Evolutionary conservation across 2,888 invertebrate species (phyloP), one percentile per base, ranked within the genome.

Genomic region (Thalpophila matura): DNA sequence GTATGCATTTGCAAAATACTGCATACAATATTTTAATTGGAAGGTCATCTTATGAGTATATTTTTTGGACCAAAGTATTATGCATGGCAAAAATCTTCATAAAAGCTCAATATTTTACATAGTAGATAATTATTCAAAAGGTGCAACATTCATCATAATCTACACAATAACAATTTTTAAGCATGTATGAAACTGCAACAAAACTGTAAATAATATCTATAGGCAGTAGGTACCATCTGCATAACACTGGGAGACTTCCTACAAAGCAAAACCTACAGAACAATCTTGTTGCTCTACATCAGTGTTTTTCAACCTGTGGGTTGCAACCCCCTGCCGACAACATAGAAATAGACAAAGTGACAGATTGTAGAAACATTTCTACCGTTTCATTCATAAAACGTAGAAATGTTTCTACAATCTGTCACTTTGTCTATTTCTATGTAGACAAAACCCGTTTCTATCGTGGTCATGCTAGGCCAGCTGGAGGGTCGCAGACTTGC

Each of bases 131-230:
- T 33, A n/a, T n/a, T 42, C 5, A 24, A 58, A 31, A 37, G 22
- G 31, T 70, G 43, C 31, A 64, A 57, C 33, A 24, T 47, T 38
- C 16, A 59, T 33, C 12, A 29, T 18, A 26, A 26, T 35, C 47
- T 47, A 58, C 26, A 60, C 24, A 57, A 43, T n/a, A 58, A 38
- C 56, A 56, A 38, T 10, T 33, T 58, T 59, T 14, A 66, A 70
- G 53, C 61, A 49, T 61, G 67, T 77, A 79, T 87, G 91, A 92
- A 93, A 93, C 89, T 83, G 91, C 93, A 93, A 91, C 89, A 92
- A 92, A 91, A 89, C 85, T 81, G 49, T 64, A 70, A 63, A 60
- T 29, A 55, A 38, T 38, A 50, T 46, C 16, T 35, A 24, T 55
- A 57, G 43, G 59, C 27, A 59, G 51, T 74, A 59, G 66, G 71